These are phyloP conservation scores for Smithornis capensis DNA, from an alignment of 2,113 vertebrate genomes.

Conservation along the genomic window DNA sequence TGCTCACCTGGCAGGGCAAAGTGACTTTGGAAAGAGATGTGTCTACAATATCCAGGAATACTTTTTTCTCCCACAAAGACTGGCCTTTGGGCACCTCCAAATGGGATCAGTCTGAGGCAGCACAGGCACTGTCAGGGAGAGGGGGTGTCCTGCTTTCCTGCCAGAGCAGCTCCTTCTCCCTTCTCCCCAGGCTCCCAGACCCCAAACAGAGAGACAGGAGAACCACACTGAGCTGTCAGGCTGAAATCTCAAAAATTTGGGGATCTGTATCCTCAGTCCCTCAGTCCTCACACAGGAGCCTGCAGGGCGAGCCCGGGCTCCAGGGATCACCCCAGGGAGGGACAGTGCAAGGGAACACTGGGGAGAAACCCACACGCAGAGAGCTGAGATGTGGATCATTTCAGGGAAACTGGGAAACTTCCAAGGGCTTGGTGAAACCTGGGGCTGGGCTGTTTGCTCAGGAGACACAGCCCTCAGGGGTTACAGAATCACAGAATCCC, in stretches of 20 bases:
- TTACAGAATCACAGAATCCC: too few species aligned
- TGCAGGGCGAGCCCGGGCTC: not conserved
- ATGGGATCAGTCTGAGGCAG: accelerated
- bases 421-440: not conserved
- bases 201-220: not conserved
- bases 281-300: accelerated
- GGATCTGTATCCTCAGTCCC: accelerated
- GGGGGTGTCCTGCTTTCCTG: not conserved
- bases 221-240: not conserved
- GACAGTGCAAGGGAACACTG: not conserved
- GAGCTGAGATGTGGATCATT: not conserved
- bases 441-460: not conserved
- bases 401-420: not conserved
- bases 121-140: not conserved
- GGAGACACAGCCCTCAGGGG: not conserved
- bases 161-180: not conserved
- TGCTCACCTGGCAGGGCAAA: not conserved
- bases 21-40: not conserved
- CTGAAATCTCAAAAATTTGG: not conserved
- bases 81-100: not conserved
- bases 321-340: not conserved
- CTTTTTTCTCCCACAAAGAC: accelerated
- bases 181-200: not conserved
- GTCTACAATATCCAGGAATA: not conserved
- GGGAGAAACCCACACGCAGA: not conserved